phyloP scores from a whole-genome alignment of 2,797 vertebrate genomes.

The Diplodus puntazzo region DNA sequence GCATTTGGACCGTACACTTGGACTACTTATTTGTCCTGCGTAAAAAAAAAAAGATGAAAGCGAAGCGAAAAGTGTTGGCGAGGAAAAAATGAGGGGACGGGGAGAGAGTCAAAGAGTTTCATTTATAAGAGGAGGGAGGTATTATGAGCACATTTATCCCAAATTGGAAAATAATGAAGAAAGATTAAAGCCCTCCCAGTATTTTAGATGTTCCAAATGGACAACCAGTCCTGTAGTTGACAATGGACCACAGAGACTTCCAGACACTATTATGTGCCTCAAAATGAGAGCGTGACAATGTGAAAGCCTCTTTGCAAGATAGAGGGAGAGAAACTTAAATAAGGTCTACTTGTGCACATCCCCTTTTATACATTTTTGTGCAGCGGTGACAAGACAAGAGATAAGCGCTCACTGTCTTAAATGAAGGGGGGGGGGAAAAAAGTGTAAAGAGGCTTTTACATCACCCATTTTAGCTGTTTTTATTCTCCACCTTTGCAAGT shows the following conservation, averaged over 20 bases:
- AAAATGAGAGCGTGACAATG: constrained; percentile 82
- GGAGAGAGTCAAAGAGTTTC: constrained; percentile 86
- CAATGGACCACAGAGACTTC: constrained; percentile 84
- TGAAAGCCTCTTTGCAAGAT: constrained; percentile 83
- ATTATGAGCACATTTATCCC: constrained; percentile 88
- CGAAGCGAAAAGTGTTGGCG: constrained; percentile 77
- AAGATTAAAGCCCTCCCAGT: constrained; percentile 90
- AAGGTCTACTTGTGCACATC: constrained; percentile 77
- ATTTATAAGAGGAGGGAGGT: constrained; percentile 82
- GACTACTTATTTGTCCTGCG: constrained; percentile 76
- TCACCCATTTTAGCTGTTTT: constrained; percentile 58
- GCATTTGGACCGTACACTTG: constrained; percentile 76
- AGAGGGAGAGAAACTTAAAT: constrained; percentile 78
- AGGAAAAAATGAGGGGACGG: constrained; percentile 74
- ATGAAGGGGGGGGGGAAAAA: constrained; percentile 57
- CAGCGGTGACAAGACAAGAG: constrained; percentile 78
- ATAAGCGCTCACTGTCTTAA: constrained; percentile 77
- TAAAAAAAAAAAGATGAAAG: constrained; percentile 85
- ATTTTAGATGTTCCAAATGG: constrained; percentile 88
- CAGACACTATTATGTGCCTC: constrained; percentile 85
- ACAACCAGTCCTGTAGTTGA: constrained; percentile 81
- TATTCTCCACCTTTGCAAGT: constrained; percentile 49
- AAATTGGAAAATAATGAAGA: constrained; percentile 92
- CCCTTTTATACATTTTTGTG: constrained; percentile 77
- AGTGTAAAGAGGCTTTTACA: constrained; percentile 64